Base-by-base conservation (phyloP, 2,888 invertebrate species). In the Arrhopalites spinosus region DNA sequence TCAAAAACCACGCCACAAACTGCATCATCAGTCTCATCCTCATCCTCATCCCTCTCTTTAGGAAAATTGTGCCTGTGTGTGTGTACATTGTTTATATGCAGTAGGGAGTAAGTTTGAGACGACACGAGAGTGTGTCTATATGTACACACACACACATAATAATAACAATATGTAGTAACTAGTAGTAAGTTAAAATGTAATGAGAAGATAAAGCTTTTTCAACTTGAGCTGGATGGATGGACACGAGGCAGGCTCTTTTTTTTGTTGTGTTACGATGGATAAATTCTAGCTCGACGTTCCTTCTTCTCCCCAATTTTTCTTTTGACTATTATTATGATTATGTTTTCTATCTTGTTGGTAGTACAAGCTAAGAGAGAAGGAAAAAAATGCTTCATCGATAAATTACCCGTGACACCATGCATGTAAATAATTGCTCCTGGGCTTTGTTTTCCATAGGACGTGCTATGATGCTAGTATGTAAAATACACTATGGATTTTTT, bases 401-500 rank as follows among this genome's bases (percentile, higher is more conserved):
- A 78, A 78, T 78, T 78, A 78, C 73, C 75, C 73, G 23, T 78
- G 78, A 78, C 78, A 78, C 67, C 76, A 73, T 68, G 66, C 67
- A 73, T 73, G 69, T 76, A 79, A 77, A 79, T 77, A 77, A 77
- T 79, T 79, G 77, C 77, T 77, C 74, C 76, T 75, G 8, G 79
- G 79, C 77, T 77, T 79, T 76, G 74, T 76, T 77, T 53, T 59
- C 74, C 20, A 36, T n/a, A n/a, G n/a, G 11, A 61, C 69, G 27
- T 29, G 23, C 74, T 66, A 67, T 47, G 13, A 25, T 17, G 15
- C 23, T 7, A 70, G 20, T 59, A 3, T 7, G 11, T 11, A 36
- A 23, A 8, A 43, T 17, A 25, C 17, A 74, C 25, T 73, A 70
- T 75, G 75, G 70, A 53, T 77, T 74, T 36, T 50, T 73, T 47